These are phyloP conservation scores for Clarias fuscus DNA, from an alignment of 2,797 vertebrate species.

Conservation along the genomic window DNA sequence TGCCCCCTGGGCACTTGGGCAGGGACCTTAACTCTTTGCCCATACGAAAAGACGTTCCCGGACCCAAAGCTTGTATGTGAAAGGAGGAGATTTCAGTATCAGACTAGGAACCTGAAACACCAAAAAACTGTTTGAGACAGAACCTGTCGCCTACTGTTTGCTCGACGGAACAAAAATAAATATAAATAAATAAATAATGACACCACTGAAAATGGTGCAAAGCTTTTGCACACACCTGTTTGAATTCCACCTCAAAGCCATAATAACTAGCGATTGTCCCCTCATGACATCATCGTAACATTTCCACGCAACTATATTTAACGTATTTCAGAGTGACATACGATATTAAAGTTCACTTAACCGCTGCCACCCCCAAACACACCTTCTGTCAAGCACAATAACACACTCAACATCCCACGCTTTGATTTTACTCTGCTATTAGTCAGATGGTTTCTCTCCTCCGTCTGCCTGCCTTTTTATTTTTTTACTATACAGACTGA, in stretches of 20 bases:
- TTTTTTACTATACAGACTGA: neutral
- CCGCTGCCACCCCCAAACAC: neutral
- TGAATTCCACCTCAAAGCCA: neutral
- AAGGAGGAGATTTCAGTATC: too few relatives aligned
- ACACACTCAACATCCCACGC: constrained; percentile 58
- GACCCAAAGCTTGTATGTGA: too few relatives aligned
- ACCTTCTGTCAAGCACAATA: constrained; percentile 69
- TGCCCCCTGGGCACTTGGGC: too few relatives aligned
- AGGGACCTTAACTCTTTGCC: too few relatives aligned
- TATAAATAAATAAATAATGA: neutral
- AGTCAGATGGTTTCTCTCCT: constrained; percentile 57
- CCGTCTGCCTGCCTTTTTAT: neutral
- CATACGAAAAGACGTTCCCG: too few relatives aligned
- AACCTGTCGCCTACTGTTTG: too few relatives aligned
- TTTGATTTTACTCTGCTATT: constrained; percentile 60
- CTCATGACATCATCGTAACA: neutral
- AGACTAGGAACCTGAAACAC: too few relatives aligned
- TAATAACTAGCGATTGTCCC: neutral
- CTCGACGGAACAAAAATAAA: too few relatives aligned
- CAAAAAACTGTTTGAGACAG: too few relatives aligned
- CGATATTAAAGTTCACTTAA: too few relatives aligned
- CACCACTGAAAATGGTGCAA: neutral
- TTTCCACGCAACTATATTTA: neutral
- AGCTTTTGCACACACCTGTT: neutral
- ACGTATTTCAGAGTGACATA: neutral